Conservation (phyloP, 2,797 vertebrate genomes). For the Schizopygopsis malacanthus region DNA sequence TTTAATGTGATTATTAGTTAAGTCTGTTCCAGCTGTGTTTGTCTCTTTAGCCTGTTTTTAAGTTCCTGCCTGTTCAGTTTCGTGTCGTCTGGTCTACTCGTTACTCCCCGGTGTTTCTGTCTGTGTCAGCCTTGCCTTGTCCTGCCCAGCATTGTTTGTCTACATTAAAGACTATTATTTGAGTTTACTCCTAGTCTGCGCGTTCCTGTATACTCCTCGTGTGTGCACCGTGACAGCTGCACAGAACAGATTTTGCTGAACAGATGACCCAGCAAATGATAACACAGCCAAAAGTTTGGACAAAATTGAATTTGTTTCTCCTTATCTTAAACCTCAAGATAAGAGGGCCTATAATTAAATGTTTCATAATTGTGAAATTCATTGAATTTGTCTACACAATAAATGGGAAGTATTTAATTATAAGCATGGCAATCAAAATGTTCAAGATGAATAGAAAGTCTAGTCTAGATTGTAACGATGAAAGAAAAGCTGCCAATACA, state of each 20-base stretch:
- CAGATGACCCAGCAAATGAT: neutral
- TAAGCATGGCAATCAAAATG: neutral
- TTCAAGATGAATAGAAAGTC: conserved; percentile 8
- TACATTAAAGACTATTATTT: too few species aligned
- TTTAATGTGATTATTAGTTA: too few species aligned
- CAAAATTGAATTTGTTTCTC: neutral
- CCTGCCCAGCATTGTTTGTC: too few species aligned
- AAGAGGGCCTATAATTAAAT: neutral
- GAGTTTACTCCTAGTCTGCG: too few species aligned
- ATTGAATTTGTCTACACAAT: neutral
- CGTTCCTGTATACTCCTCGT: too few species aligned
- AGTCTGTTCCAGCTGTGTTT: too few species aligned
- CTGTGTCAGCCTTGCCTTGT: too few species aligned
- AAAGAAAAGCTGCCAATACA: neutral
- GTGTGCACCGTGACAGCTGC: too few species aligned
- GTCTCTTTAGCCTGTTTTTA: too few species aligned
- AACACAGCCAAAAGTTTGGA: neutral
- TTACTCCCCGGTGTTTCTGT: too few species aligned
- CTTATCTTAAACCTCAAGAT: neutral
- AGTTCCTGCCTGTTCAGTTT: too few species aligned
- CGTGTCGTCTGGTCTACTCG: too few species aligned
- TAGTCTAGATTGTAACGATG: neutral
- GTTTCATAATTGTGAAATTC: neutral
- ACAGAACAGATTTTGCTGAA: neutral
- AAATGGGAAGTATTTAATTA: neutral